Conservation (phyloP, 2,113 vertebrate species). For the Sorex fumeus region DNA sequence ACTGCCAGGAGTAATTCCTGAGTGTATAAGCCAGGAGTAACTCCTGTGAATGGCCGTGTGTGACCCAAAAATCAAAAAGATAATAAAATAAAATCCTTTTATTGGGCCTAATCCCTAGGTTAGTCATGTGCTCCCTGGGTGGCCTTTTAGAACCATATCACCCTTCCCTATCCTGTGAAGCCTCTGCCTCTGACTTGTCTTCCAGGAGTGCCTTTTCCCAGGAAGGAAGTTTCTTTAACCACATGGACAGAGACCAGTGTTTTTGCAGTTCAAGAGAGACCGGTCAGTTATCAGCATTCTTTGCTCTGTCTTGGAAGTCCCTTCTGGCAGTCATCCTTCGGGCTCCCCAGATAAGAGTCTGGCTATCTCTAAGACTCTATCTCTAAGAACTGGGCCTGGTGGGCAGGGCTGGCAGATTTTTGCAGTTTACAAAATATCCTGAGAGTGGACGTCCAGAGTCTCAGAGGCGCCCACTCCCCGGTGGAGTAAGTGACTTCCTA, state of each 20-base stretch:
- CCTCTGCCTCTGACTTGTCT: background rate
- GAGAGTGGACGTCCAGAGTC: background rate
- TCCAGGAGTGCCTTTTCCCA: background rate
- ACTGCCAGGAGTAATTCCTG: no score
- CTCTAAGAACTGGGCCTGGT: background rate
- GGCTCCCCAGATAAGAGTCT: background rate
- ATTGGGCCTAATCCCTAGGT: background rate
- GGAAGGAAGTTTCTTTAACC: background rate
- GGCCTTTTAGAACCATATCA: background rate
- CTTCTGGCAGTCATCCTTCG: no score
- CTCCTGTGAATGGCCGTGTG: no score
- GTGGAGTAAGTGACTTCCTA: background rate
- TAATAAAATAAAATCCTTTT: no score
- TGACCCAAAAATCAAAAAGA: no score
- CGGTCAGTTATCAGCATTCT: no score
- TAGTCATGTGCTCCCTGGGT: background rate
- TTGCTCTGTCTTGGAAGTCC: no score
- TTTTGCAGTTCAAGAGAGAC: background rate
- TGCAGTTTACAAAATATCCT: background rate
- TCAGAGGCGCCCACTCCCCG: rapidly evolving
- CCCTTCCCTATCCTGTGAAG: background rate
- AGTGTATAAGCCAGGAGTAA: no score
- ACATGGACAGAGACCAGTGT: background rate
- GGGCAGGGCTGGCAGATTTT: background rate
- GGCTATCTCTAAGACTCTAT: no score